Conservation (phyloP, 2,797 vertebrate species). For the Xenops minutus region DNA sequence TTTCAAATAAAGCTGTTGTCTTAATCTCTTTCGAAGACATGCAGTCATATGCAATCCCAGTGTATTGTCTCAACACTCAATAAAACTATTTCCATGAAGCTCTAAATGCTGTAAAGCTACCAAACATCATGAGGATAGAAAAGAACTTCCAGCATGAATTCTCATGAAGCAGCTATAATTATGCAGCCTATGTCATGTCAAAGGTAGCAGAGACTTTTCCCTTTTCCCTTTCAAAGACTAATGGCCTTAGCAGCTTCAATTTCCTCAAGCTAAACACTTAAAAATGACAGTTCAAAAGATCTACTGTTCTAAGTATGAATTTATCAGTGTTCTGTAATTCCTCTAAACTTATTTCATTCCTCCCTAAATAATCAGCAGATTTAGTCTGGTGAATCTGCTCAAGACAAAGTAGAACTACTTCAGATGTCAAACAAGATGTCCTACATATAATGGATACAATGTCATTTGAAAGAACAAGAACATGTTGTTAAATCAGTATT, state of each 20-base stretch:
- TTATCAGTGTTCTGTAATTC: neutral
- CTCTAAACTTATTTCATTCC: neutral
- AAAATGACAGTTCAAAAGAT: neutral
- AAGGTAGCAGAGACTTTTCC: neutral
- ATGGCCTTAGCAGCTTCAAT: neutral
- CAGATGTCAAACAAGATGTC: neutral
- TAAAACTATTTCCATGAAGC: slow-evolving; percentile 31
- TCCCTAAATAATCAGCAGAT: neutral
- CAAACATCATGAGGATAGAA: neutral
- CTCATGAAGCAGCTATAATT: neutral
- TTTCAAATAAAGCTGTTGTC: slow-evolving; percentile 47
- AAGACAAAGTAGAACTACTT: neutral
- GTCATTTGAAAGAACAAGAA: neutral
- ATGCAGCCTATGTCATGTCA: neutral
- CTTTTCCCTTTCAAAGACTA: neutral
- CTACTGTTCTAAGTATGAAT: neutral
- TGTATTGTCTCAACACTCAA: slow-evolving; percentile 47
- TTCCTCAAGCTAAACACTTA: neutral
- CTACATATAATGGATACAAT: neutral
- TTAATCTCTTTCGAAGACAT: slow-evolving; percentile 28
- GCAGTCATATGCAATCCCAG: slow-evolving; percentile 61
- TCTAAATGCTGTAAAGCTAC: slow-evolving; percentile 27
- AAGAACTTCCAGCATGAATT: neutral
- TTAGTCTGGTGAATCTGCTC: neutral
- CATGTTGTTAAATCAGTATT: neutral